A percentile compares a stretch with the other conserved stretches of the same genome.
Conservation (phyloP, 2,888 invertebrate genomes). For the Ophioninae sp. region DNA sequence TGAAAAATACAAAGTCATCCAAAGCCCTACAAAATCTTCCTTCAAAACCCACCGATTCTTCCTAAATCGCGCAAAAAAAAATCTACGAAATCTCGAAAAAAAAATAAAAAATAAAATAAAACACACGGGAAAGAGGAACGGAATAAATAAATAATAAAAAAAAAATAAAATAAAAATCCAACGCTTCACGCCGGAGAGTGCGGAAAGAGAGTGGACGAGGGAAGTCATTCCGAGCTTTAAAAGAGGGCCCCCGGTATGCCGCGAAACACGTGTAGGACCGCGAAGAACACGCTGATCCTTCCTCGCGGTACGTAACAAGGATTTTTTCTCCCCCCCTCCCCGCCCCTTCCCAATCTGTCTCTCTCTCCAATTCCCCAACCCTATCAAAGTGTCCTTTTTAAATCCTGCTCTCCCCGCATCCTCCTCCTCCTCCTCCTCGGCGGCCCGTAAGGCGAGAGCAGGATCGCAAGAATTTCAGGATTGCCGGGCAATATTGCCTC, state of each 20-base stretch:
- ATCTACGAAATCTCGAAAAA: no score
- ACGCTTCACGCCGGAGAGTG: slow-evolving; percentile 2
- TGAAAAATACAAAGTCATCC: no score
- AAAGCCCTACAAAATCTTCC: no score
- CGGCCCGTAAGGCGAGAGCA: slow-evolving; percentile 26
- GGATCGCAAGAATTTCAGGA: slow-evolving; percentile 46
- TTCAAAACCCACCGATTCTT: no score
- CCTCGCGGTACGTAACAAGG: slow-evolving; percentile 7
- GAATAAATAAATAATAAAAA: not conserved
- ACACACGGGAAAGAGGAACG: not conserved
- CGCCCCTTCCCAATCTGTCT: not conserved
- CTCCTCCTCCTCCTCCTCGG: not conserved
- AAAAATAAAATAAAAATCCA: no score
- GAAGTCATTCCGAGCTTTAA: slow-evolving; percentile 17
- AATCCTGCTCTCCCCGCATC: not conserved
- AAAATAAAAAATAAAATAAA: no score
- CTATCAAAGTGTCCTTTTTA: slow-evolving; percentile 10
- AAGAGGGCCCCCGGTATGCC: slow-evolving; percentile 50
- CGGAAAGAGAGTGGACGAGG: slow-evolving; percentile 38
- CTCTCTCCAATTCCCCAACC: slow-evolving; percentile 7
- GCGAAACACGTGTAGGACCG: slow-evolving; percentile 55
- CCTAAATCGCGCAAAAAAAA: no score
- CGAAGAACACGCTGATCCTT: slow-evolving; percentile 39
- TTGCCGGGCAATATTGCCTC: slow-evolving; percentile 46
- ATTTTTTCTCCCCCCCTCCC: not conserved